These are phyloP conservation scores for Morus bassanus DNA, from an alignment of 2,797 vertebrate species.

Conservation along the genomic window DNA sequence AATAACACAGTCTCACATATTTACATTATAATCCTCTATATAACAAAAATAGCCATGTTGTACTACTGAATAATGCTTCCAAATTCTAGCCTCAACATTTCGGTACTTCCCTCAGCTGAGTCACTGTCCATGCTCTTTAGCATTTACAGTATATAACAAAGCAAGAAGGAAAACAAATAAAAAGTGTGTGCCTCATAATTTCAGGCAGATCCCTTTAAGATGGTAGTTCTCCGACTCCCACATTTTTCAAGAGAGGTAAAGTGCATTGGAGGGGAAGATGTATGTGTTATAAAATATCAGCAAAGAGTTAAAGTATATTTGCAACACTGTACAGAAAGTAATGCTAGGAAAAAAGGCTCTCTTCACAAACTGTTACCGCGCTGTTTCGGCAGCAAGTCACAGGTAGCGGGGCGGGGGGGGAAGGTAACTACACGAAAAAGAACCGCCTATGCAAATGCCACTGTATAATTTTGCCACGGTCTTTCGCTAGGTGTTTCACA, in stretches of 20 bases:
- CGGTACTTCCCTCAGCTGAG: conserved; percentile 27
- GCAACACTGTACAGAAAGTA: conserved; percentile 48
- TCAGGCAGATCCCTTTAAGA: conserved; percentile 77
- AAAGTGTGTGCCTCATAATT: conserved; percentile 52
- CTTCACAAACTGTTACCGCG: conserved; percentile 7
- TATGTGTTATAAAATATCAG: conserved; percentile 12
- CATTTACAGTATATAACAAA: conserved; percentile 64
- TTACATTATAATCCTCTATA: conserved; percentile 81
- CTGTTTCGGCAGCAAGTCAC: conserved; percentile 10
- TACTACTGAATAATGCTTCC: conserved; percentile 75
- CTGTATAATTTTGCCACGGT: not conserved
- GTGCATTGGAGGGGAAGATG: conserved; percentile 80
- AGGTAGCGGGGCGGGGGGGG: not conserved
- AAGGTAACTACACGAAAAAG: not conserved
- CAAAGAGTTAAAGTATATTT: conserved; percentile 25
- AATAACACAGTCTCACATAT: conserved; percentile 80
- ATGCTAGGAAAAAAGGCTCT: not conserved
- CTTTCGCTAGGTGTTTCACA: not conserved
- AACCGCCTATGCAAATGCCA: not conserved
- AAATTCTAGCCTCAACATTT: conserved; percentile 62
- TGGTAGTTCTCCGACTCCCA: conserved; percentile 57
- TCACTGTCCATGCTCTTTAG: conserved; percentile 64
- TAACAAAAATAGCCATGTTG: conserved; percentile 85
- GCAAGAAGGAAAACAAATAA: conserved; percentile 49
- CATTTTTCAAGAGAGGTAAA: conserved; percentile 81